Base-by-base conservation (phyloP, 2,797 vertebrate species). In the Dermochelys coriacea region DNA sequence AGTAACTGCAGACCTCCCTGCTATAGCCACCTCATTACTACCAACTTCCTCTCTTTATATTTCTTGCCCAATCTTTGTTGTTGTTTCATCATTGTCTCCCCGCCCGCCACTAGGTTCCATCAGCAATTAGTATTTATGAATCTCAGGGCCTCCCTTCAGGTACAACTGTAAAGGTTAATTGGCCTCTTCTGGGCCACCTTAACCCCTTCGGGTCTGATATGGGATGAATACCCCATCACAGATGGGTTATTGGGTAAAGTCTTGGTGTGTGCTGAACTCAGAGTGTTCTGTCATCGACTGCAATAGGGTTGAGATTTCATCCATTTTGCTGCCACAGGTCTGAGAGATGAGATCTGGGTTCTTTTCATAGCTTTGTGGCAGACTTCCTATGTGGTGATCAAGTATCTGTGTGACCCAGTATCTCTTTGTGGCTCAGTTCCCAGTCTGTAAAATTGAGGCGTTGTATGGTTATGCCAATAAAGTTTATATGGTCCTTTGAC, bases 181-280 rank as follows among this genome's bases (percentile, higher is more conserved):
- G n/a, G n/a, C 64, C 18, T 68, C n/a, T 21, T 68, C n/a, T 68
- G 64, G n/a, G 18, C 34, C n/a, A 68, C 64, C 4, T 68, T 68
- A 68, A 68, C 64, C 18, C 34, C 18, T 37, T 37, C 18, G 37
- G n/a, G 15, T n/a, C 37, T 5, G 9, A 68, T 68, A 18, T 59
- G n/a, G n/a, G n/a, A 14, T 89, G 91, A 92, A 88, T 96, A 80
- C 47, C 71, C 82, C 64, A 19, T 90, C 92, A 87, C 81, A 93
- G 91, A 85, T 64, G n/a, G 87, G 59, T 84, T 90, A 79, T 41
- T 92, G 14, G 3, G 92, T 95, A 87, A 37, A 84, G 8, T 75
- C n/a, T 78, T 49, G 75, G 31, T n/a, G 90, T 68, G 34, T 92
- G 21, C 96, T 61, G 27, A 29, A 23, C 93, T 87, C 84, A 90